These are phyloP conservation scores for Platyscapa corneri DNA, from an alignment of 1,140 invertebrate genomes.

Conservation along the genomic window DNA sequence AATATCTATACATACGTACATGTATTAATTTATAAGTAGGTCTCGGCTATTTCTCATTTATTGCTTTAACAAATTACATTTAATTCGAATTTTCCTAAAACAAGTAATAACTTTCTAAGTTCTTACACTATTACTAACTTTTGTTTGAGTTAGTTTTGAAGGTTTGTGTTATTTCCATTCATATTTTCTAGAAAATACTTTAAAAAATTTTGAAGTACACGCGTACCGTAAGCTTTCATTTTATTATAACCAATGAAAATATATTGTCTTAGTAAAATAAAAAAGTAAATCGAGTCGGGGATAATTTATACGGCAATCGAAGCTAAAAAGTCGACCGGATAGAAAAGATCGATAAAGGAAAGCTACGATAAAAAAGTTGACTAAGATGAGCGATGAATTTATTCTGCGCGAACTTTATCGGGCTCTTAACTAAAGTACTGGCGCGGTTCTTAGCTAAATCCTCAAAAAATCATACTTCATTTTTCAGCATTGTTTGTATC, in stretches of 20 bases:
- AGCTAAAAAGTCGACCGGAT: conserved; percentile 18
- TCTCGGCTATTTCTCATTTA: no score
- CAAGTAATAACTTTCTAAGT: not conserved
- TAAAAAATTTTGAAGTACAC: not conserved
- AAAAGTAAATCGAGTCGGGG: not conserved
- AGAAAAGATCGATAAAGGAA: conserved; percentile 11
- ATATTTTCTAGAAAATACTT: not conserved
- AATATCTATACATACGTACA: no score
- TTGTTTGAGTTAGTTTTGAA: not conserved
- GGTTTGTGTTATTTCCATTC: not conserved
- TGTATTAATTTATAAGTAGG: no score
- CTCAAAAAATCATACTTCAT: not conserved
- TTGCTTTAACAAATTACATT: no score
- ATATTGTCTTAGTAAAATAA: conserved; percentile 6
- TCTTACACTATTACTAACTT: not conserved
- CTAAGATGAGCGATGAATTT: conserved; percentile 11
- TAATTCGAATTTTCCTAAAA: no score
- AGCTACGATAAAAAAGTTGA: not conserved
- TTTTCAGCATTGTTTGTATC: not conserved
- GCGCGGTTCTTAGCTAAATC: not conserved
- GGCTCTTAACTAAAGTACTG: conserved; percentile 20
- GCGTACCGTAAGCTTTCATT: not conserved
- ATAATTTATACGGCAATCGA: conserved; percentile 6
- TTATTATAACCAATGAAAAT: not conserved
- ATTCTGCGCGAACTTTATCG: conserved; percentile 19